A percentile compares a stretch with the other conserved stretches of the same genome.
These are phyloP conservation scores for Xiphophorus hellerii DNA, from an alignment of 2,113 vertebrate genomes.

Conservation along the genomic window DNA sequence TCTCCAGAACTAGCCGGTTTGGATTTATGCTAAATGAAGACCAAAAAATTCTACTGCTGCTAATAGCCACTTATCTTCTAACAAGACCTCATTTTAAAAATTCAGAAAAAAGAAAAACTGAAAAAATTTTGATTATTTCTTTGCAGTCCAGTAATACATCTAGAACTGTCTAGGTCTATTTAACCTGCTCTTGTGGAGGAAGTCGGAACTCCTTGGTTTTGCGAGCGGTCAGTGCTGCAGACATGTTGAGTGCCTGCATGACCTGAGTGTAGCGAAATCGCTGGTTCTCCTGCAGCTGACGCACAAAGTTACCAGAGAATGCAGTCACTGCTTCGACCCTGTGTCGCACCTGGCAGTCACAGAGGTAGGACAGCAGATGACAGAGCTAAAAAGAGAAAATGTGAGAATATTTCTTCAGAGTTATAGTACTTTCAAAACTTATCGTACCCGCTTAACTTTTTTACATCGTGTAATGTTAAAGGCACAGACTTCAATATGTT, in stretches of 20 bases:
- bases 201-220: conserved; percentile 96
- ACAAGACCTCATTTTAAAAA: not conserved
- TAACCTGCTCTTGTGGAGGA: conserved; percentile 94
- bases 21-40: not conserved
- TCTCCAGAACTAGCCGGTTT: not conserved
- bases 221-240: conserved; percentile 92
- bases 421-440: not conserved
- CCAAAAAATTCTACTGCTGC: not conserved
- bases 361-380: conserved; percentile 92
- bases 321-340: conserved; percentile 93
- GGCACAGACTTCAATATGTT: not conserved
- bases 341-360: conserved; percentile 92
- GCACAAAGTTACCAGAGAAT: conserved; percentile 90
- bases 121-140: not conserved
- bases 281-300: conserved; percentile 92
- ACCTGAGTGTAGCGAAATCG: conserved; percentile 93
- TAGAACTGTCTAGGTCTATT: not conserved
- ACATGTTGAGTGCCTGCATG: conserved; percentile 97
- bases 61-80: not conserved
- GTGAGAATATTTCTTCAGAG: not conserved
- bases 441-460: not conserved
- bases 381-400: conserved; percentile 84
- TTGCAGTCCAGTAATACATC: not conserved
- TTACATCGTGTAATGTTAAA: not conserved
- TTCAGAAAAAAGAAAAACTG: not conserved